phyloP scores from a whole-genome alignment of 2,797 vertebrate species.

The Xenentodon cancila region DNA sequence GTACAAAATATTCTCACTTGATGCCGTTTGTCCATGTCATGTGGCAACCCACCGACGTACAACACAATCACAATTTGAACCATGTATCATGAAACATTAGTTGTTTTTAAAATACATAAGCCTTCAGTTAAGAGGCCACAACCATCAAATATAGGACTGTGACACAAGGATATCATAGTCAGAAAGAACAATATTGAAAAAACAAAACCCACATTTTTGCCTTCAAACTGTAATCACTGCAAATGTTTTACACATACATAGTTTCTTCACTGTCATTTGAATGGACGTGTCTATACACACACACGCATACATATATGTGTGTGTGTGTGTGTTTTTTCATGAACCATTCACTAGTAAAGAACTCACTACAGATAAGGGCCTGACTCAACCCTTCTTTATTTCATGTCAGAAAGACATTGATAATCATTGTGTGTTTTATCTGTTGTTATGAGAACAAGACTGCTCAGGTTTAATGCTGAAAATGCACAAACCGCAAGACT shows the following conservation, averaged over 20 bases:
- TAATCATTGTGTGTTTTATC: constrained; percentile 13
- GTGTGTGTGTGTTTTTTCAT: constrained; percentile 9
- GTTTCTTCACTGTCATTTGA: constrained; percentile 57
- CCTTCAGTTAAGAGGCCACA: constrained; percentile 60
- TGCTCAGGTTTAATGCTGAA: constrained; percentile 33
- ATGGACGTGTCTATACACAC: no score
- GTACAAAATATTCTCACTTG: constrained; percentile 77
- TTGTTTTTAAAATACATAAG: constrained; percentile 73
- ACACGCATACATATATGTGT: no score
- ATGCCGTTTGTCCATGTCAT: constrained; percentile 71
- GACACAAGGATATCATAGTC: constrained; percentile 73
- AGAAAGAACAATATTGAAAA: constrained; percentile 73
- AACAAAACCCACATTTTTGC: constrained; percentile 46
- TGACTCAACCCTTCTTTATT: constrained; percentile 14
- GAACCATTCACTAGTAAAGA: constrained; percentile 31
- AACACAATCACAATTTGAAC: constrained; percentile 86
- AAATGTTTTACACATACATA: constrained; percentile 68
- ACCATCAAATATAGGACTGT: constrained; percentile 75
- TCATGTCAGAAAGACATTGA: constrained; percentile 37
- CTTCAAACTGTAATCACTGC: constrained; percentile 56
- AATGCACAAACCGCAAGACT: constrained; percentile 34
- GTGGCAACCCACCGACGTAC: constrained; percentile 85
- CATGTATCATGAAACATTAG: constrained; percentile 76
- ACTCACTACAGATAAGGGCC: constrained; percentile 26
- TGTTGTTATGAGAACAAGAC: constrained; percentile 27